These are phyloP conservation scores for Leptinotarsa texana DNA, from an alignment of 1,140 invertebrate genomes.

Conservation along the genomic window DNA sequence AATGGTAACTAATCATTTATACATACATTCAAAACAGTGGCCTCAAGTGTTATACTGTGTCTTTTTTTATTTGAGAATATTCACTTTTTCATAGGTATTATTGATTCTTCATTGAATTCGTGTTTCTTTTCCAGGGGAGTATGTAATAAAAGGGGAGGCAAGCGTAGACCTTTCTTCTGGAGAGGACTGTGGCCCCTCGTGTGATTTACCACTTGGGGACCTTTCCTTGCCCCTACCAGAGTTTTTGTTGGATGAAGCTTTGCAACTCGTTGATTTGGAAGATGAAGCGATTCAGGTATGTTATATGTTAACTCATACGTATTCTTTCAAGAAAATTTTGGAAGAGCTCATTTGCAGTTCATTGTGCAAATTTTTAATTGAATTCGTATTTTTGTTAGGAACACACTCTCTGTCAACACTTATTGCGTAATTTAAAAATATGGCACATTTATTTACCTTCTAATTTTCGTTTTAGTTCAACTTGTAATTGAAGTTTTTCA, in stretches of 20 bases:
- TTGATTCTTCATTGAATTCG: not conserved
- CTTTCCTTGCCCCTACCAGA: conserved; percentile 59
- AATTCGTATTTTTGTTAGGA: too few relatives aligned
- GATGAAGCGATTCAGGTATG: conserved; percentile 61
- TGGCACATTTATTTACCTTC: too few relatives aligned
- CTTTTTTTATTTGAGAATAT: not conserved
- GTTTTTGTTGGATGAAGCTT: conserved; percentile 73
- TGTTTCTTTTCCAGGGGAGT: conserved; percentile 61
- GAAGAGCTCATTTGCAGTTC: too few relatives aligned
- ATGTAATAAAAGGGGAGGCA: conserved; percentile 62
- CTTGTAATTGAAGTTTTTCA: too few relatives aligned
- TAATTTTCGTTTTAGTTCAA: too few relatives aligned
- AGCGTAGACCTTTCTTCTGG: conserved; percentile 39
- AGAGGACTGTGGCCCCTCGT: conserved; percentile 44
- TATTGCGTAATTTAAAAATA: too few relatives aligned
- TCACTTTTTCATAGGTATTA: not conserved
- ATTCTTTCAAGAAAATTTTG: too few relatives aligned
- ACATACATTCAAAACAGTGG: too few relatives aligned
- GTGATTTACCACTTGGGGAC: conserved; percentile 54
- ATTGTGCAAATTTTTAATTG: too few relatives aligned
- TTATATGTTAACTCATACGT: not conserved
- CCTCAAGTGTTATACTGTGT: too few relatives aligned
- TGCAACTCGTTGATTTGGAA: conserved; percentile 72
- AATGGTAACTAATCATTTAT: too few relatives aligned
- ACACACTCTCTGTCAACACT: too few relatives aligned